Conservation (phyloP, 2,888 invertebrate species). For the Heteropelma amictum region DNA sequence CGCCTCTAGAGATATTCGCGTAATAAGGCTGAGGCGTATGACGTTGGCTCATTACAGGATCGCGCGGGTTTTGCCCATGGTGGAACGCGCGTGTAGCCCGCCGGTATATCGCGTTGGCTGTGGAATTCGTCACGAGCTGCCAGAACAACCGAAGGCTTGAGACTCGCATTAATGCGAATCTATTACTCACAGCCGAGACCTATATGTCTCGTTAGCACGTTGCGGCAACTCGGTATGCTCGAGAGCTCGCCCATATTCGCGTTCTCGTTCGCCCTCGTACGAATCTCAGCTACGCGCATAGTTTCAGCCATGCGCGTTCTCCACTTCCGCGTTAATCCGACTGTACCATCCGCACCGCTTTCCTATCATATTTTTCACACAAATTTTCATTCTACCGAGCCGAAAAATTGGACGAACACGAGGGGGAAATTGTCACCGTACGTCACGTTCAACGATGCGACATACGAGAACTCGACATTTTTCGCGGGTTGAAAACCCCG, state of each 20-base stretch:
- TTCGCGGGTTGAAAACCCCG: too few species aligned
- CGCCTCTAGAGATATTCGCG: too few species aligned
- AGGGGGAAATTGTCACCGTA: background rate
- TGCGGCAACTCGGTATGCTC: constrained; percentile 39
- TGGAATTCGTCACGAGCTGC: constrained; percentile 63
- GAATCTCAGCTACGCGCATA: constrained; percentile 43
- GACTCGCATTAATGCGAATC: constrained; percentile 68
- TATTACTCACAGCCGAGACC: constrained; percentile 66
- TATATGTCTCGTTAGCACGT: constrained; percentile 66
- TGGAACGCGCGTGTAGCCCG: background rate
- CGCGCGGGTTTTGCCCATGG: background rate
- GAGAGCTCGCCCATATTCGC: constrained; percentile 39
- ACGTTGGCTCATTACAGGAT: constrained; percentile 33
- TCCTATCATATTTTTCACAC: constrained; percentile 36
- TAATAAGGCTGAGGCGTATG: background rate
- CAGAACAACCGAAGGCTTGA: constrained; percentile 60
- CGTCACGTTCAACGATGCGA: too few species aligned
- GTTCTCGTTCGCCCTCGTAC: constrained; percentile 37
- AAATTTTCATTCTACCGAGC: constrained; percentile 49
- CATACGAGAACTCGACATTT: background rate
- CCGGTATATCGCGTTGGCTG: background rate
- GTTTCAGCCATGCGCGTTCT: constrained; percentile 39
- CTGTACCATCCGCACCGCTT: background rate
- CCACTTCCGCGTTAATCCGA: constrained; percentile 13
- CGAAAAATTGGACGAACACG: constrained; percentile 11